Conservation (phyloP, 2,888 invertebrate genomes). For the Lycia hirtaria region DNA sequence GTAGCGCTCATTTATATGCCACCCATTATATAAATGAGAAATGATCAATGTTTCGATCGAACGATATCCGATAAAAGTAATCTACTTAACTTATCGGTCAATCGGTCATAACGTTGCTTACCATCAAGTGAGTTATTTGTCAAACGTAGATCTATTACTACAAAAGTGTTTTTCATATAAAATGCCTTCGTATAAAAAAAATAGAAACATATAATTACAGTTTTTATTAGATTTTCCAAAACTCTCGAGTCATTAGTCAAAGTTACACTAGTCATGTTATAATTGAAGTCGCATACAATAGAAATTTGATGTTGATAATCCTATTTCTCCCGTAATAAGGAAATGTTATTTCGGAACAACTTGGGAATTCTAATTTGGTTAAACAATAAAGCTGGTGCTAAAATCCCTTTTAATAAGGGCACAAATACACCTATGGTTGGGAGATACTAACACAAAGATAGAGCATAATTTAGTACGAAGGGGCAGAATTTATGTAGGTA, state of each 20-base stretch:
- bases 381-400: constrained; percentile 9
- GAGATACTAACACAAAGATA: constrained; percentile 38
- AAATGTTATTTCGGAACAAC: neutral
- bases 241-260: neutral
- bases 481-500: constrained; percentile 54
- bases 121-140: too few species aligned
- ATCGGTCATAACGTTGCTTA: too few species aligned
- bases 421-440: constrained; percentile 26
- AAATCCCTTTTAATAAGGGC: constrained; percentile 21
- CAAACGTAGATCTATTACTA: too few species aligned
- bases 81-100: too few species aligned
- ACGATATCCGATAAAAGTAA: too few species aligned
- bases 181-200: neutral
- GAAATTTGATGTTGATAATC: neutral
- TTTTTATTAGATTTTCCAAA: neutral
- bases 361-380: constrained; percentile 7
- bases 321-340: neutral
- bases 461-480: constrained; percentile 44
- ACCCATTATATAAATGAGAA: too few species aligned
- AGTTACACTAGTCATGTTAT: neutral
- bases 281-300: neutral
- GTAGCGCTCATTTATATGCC: too few species aligned
- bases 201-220: neutral
- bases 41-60: too few species aligned
- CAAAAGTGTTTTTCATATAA: neutral